These are phyloP conservation scores for Xenopus borealis DNA, from an alignment of 2,113 vertebrate species.

Conservation along the genomic window DNA sequence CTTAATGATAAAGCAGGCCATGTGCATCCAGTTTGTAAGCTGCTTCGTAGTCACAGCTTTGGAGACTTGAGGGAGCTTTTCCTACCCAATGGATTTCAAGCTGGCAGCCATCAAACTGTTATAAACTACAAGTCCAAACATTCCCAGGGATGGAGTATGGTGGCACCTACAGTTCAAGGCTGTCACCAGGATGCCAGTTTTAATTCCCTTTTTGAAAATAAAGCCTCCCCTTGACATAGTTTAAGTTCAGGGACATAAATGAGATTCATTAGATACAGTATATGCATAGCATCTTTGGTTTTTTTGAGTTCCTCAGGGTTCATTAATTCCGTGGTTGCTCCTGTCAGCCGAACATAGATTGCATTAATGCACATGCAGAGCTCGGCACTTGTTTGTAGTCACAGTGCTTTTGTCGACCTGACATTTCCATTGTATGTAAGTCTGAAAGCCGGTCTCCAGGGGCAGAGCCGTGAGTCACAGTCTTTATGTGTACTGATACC, in stretches of 20 bases:
- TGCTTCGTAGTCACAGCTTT: neutral
- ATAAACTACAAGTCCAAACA: no score
- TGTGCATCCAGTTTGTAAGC: neutral
- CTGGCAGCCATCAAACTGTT: no score
- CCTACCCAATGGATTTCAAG: neutral
- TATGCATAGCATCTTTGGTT: neutral
- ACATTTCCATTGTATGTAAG: conserved; percentile 16
- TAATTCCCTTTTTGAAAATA: no score
- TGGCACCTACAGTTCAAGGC: no score
- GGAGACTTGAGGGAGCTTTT: neutral
- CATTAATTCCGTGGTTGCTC: conserved; percentile 32
- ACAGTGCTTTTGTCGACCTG: conserved; percentile 23
- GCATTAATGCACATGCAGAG: conserved; percentile 6
- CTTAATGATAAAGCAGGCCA: neutral
- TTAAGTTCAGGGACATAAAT: no score
- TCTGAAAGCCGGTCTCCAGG: conserved; percentile 3
- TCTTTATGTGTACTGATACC: neutral
- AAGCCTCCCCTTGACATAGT: no score
- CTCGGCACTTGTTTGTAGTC: conserved; percentile 13
- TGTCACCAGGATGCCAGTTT: no score
- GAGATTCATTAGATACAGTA: no score
- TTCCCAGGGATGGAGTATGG: no score
- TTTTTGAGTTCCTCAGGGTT: neutral
- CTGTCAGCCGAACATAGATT: conserved; percentile 36
- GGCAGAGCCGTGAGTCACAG: neutral